These are phyloP conservation scores for Cheilosia pagana DNA, from an alignment of 2,888 invertebrate genomes.

Conservation along the genomic window DNA sequence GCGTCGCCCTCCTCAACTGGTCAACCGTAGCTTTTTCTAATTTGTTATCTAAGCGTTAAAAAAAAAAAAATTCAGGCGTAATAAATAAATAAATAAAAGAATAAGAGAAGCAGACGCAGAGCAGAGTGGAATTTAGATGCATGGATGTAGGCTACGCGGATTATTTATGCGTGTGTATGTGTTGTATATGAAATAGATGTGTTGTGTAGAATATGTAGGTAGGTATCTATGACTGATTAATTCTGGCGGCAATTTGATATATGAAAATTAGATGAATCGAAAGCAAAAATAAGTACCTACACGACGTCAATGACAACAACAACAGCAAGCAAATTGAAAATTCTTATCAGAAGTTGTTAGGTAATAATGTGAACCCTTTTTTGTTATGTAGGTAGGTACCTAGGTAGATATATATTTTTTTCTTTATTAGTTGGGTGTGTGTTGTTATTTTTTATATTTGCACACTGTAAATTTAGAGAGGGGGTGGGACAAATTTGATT, in stretches of 20 bases:
- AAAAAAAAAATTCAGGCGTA: constrained; percentile 15
- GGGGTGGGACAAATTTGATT: no score
- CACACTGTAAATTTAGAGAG: no score
- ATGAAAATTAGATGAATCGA: constrained; percentile 19
- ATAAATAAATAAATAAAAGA: constrained; percentile 56
- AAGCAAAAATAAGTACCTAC: neutral
- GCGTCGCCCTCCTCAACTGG: neutral
- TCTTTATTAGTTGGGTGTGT: neutral
- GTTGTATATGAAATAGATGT: neutral
- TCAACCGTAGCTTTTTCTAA: constrained; percentile 28
- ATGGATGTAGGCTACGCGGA: constrained; percentile 29
- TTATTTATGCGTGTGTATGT: neutral
- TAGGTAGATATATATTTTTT: neutral
- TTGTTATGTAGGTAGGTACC: no score
- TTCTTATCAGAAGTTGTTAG: constrained; percentile 20
- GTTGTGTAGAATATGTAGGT: neutral
- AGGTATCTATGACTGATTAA: neutral
- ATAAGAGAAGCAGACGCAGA: constrained; percentile 23
- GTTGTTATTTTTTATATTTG: no score
- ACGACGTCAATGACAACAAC: neutral
- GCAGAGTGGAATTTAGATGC: constrained; percentile 8
- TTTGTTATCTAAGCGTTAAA: constrained; percentile 48
- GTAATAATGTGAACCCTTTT: neutral
- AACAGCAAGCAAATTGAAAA: constrained; percentile 6
- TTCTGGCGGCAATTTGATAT: constrained; percentile 41